Conservation (phyloP, 53 echinoderm and acorn worm species). For the Stichopus horrens region DNA sequence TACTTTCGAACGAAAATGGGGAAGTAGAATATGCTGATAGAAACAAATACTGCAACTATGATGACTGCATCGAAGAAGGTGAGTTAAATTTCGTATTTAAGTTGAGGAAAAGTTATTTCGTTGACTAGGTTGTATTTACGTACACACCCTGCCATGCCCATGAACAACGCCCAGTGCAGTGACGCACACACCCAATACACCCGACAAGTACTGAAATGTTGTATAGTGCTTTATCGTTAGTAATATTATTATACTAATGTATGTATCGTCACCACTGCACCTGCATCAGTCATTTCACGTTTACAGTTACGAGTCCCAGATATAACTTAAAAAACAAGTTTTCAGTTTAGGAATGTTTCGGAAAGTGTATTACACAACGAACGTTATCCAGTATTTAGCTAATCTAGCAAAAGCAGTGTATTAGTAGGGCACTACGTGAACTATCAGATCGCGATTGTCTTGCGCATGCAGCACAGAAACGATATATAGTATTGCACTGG, state of each 20-base stretch:
- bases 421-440: too few species aligned
- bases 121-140: slow-evolving; percentile 12
- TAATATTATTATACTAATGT: background rate
- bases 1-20: slow-evolving; percentile 45
- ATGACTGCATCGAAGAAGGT: slow-evolving; percentile 87
- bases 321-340: too few species aligned
- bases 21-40: slow-evolving; percentile 50
- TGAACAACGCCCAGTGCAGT: slow-evolving; percentile 46
- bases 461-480: too few species aligned
- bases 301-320: too few species aligned
- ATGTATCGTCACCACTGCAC: background rate
- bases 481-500: too few species aligned
- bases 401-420: too few species aligned
- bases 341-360: too few species aligned
- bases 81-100: slow-evolving; percentile 49
- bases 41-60: slow-evolving; percentile 93
- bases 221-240: background rate
- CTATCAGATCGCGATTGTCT: too few species aligned
- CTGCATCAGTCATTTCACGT: background rate
- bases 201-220: background rate
- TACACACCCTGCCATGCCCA: slow-evolving; percentile 53
- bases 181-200: slow-evolving; percentile 42
- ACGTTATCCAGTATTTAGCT: too few species aligned
- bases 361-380: too few species aligned
- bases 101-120: slow-evolving; percentile 34